Base-by-base conservation (phyloP, 1,140 invertebrate species). In the Hermatobates lingyangjiaoensis region DNA sequence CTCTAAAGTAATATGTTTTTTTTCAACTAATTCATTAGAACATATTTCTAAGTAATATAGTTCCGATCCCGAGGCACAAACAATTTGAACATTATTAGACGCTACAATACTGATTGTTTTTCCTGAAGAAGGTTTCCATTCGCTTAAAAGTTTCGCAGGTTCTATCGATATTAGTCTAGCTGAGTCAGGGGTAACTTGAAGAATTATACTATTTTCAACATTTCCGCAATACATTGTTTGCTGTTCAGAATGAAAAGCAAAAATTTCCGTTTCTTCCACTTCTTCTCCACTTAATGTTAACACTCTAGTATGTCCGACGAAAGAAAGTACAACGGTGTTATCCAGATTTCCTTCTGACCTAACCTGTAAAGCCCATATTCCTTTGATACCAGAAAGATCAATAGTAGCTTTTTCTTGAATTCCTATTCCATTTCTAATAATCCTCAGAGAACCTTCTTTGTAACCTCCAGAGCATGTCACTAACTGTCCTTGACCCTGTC, bases 341-440 rank as follows among this genome's bases (percentile, higher is more conserved):
- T 96, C 90, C 58, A 72, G 72, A 51, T 71, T 68, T 1, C 68
- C 68, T 28, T 68, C 67, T 34, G 68, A 68, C 39, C 68, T 67
- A n/a, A 92, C 72, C 56, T 83, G 83, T 5, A 96, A 69, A 1
- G 91, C 84, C 90, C 91, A 96, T 76, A 96, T 91, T 51, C 91
- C 93, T 70, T 96, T 97, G 46, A 98, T 95, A 26, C 93, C 91
- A 15, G 86, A 79, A 50, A 98, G 71, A 73, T 98, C 95, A 58
- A 98, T 96, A 45, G 82, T 90, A 0, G 94, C 94, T 67, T 94
- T 87, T 66, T 98, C 94, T 63, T 96, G 89, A 48, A 97, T 96
- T 3, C 92, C 93, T 63, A 97, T 96, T 1, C 93, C 93, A 70
- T 95, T 96, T 54, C 93, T 76, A 50, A 98, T 98, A 45, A 99